phyloP scores from a whole-genome alignment of 2,888 invertebrate species.

The Phyllotreta striolata region DNA sequence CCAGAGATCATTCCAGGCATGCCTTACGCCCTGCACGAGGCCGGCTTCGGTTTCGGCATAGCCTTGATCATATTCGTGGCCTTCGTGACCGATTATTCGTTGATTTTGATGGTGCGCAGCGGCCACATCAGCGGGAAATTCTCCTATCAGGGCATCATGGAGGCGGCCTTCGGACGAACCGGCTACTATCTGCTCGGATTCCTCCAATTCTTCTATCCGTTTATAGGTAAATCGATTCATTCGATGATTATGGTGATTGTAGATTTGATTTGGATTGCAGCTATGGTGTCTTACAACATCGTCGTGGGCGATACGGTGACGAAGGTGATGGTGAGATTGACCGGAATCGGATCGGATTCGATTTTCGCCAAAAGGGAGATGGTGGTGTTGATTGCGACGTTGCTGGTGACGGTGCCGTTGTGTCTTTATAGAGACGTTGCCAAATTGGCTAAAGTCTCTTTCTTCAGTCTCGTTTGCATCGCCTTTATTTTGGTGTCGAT shows the following conservation, averaged over 20 bases:
- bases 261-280: slow-evolving; percentile 64
- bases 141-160: slow-evolving; percentile 81
- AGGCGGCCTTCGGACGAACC: slow-evolving; percentile 79
- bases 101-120: slow-evolving; percentile 78
- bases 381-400: slow-evolving; percentile 75
- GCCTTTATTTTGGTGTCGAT: slow-evolving; percentile 75
- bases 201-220: slow-evolving; percentile 84
- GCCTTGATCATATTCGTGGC: slow-evolving; percentile 75
- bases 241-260: too few species aligned
- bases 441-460: slow-evolving; percentile 73
- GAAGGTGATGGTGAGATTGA: slow-evolving; percentile 78
- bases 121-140: slow-evolving; percentile 80
- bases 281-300: slow-evolving; percentile 88
- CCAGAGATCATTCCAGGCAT: slow-evolving; percentile 71
- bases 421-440: slow-evolving; percentile 82
- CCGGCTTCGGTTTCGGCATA: slow-evolving; percentile 81
- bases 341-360: slow-evolving; percentile 65
- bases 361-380: slow-evolving; percentile 71
- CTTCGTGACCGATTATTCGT: slow-evolving; percentile 80
- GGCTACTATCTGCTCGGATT: slow-evolving; percentile 79
- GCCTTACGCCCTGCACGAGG: slow-evolving; percentile 81
- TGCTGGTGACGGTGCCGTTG: slow-evolving; percentile 78
- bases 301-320: slow-evolving; percentile 87
- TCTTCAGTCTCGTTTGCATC: slow-evolving; percentile 75
- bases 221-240: too few species aligned